phyloP scores from a whole-genome alignment of 2,888 invertebrate species.

The Palloptera scutellata region DNA sequence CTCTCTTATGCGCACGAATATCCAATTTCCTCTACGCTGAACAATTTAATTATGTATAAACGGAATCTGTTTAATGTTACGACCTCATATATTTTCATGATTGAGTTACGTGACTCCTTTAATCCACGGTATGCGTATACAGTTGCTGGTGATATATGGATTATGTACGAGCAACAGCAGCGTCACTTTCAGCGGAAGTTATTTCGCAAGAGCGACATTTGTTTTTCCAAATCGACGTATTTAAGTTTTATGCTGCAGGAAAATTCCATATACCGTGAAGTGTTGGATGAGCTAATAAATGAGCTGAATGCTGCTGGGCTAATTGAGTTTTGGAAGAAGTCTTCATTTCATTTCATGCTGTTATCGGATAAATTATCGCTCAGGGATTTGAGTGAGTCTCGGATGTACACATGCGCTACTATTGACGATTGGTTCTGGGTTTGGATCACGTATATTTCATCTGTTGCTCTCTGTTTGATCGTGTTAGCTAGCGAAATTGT shows the following conservation, averaged over 20 bases:
- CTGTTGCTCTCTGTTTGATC: too few species aligned
- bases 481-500: too few species aligned
- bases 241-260: background rate
- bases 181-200: background rate
- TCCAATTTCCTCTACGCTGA: too few species aligned
- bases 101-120: too few species aligned
- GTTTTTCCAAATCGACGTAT: background rate
- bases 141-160: background rate
- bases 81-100: background rate
- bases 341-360: background rate
- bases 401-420: too few species aligned
- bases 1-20: background rate
- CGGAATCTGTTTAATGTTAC: background rate
- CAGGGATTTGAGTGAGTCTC: too few species aligned
- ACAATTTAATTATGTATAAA: background rate
- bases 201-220: background rate
- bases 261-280: conserved; percentile 10
- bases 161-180: background rate
- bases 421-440: too few species aligned
- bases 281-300: background rate
- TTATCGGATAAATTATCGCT: background rate
- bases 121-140: background rate
- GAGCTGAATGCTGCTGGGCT: background rate
- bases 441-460: too few species aligned
- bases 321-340: background rate